Evolutionary conservation across 2,113 vertebrate genomes (phyloP).

Genomic region (Ophiodon elongatus): DNA sequence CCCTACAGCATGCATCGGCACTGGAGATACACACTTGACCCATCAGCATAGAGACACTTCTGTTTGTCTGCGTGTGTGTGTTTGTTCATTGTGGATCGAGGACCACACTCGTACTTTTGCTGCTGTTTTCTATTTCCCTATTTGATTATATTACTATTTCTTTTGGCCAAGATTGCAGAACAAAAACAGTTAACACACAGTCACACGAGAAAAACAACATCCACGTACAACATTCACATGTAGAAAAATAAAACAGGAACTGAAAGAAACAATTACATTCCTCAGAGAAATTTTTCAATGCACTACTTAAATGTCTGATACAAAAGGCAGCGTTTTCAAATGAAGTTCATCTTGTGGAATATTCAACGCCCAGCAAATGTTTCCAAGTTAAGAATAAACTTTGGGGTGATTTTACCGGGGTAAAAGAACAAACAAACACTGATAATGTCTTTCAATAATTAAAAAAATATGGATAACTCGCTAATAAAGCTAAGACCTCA

Average conservation of each 20-base stretch:
- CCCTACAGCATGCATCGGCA: conserved; percentile 75
- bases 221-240: background rate
- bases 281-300: background rate
- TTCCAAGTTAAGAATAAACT: background rate
- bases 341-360: background rate
- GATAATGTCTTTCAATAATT: background rate
- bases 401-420: background rate
- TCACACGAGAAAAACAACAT: background rate
- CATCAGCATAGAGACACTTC: conserved; percentile 34
- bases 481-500: conserved; percentile 43
- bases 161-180: background rate
- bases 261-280: background rate
- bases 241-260: background rate
- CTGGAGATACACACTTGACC: conserved; percentile 74
- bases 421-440: background rate
- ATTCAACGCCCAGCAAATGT: background rate
- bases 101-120: background rate
- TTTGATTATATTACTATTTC: background rate
- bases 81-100: conserved; percentile 12
- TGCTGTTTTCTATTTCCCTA: conserved; percentile 5
- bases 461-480: conserved; percentile 6
- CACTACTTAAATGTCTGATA: background rate
- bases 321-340: background rate
- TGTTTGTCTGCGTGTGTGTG: conserved; percentile 14
- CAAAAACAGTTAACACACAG: background rate